Conservation (phyloP, 2,113 vertebrate species). For the Erpornis zantholeuca region DNA sequence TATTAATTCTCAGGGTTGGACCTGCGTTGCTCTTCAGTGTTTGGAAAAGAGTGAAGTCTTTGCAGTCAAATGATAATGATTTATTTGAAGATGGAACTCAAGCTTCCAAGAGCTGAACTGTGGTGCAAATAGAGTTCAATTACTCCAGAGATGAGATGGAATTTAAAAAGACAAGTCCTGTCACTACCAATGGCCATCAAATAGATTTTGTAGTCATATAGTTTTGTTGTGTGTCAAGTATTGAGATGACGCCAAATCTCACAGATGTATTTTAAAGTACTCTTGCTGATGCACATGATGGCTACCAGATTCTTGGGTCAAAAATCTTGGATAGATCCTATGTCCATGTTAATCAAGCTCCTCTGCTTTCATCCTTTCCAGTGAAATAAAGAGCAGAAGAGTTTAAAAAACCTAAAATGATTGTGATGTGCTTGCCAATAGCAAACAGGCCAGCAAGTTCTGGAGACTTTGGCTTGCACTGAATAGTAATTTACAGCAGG, state of each 20-base stretch:
- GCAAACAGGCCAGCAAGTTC: background rate
- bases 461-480: background rate
- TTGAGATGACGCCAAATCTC: background rate
- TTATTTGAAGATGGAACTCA: constrained; percentile 21
- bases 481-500: background rate
- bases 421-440: background rate
- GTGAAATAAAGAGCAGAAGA: background rate
- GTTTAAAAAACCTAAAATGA: background rate
- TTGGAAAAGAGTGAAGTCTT: background rate
- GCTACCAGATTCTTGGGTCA: background rate
- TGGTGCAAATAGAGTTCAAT: background rate
- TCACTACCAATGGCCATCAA: constrained; percentile 46
- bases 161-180: constrained; percentile 44
- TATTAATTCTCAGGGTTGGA: background rate
- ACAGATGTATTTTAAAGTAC: background rate
- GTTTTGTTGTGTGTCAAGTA: background rate
- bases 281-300: background rate
- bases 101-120: background rate
- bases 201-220: background rate
- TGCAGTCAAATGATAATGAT: constrained; percentile 14
- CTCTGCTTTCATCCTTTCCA: background rate
- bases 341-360: background rate
- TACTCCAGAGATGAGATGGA: constrained; percentile 11
- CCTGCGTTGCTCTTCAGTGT: background rate
- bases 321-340: background rate